Percentiles rank a stretch among this genome's conserved stretches.
phyloP scores from a whole-genome alignment of 2,113 vertebrate genomes.

The Sterrhoptilus dennistouni region DNA sequence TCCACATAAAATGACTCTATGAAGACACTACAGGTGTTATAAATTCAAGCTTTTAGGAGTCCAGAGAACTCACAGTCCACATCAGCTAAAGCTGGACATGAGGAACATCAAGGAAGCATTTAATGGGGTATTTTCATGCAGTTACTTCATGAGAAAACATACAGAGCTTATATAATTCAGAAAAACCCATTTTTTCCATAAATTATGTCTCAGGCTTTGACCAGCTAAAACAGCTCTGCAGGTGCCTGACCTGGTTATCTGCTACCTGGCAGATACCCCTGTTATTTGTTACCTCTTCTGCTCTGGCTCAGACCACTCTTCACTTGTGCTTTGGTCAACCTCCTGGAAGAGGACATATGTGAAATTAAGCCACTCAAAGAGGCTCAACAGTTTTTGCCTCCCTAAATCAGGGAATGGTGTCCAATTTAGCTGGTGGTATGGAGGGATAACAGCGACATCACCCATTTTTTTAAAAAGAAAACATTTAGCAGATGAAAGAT shows the following conservation, averaged over 20 bases:
- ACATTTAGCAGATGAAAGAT: background rate
- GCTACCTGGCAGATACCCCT: background rate
- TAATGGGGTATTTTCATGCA: background rate
- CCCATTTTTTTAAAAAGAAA: background rate
- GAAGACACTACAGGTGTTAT: background rate
- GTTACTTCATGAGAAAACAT: background rate
- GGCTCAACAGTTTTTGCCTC: background rate
- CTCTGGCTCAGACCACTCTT: background rate
- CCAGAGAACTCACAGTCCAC: background rate
- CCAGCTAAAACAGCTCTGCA: background rate
- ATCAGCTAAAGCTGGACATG: background rate
- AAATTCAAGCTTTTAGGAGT: background rate
- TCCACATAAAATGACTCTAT: background rate
- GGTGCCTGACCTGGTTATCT: background rate
- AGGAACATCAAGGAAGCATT: background rate
- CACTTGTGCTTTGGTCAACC: background rate
- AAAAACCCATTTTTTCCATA: background rate
- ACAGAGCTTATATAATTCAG: background rate
- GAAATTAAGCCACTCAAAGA: background rate
- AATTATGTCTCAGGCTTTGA: background rate
- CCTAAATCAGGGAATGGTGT: background rate
- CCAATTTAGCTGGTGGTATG: background rate
- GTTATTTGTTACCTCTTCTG: background rate
- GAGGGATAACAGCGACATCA: background rate
- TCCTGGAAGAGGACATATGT: rapidly evolving